Evolutionary conservation across 1,140 invertebrate genomes (phyloP).

Genomic region (Philopotamus ludificatus): DNA sequence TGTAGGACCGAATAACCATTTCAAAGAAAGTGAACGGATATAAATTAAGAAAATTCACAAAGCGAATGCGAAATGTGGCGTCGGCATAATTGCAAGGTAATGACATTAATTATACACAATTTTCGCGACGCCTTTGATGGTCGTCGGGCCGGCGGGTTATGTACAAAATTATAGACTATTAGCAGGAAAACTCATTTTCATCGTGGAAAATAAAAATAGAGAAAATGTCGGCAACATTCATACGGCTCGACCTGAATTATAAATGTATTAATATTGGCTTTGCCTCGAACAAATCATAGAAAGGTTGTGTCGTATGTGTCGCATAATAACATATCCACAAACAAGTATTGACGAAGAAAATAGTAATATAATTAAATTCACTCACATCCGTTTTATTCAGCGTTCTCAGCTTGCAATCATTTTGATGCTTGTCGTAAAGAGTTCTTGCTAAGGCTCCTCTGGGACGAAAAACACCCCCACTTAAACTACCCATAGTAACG

Average conservation of each 20-base stretch:
- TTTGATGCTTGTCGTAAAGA: constrained; percentile 67
- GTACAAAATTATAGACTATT: background rate
- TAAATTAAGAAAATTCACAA: constrained; percentile 3
- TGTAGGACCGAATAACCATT: no score
- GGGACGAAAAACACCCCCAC: constrained; percentile 50
- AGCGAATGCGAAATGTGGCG: background rate
- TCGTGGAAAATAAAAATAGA: no score
- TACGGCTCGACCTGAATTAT: no score
- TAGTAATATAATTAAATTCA: no score
- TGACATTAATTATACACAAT: background rate
- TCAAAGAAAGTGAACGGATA: background rate
- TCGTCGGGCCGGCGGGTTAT: background rate
- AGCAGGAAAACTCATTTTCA: no score
- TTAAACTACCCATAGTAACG: constrained; percentile 13
- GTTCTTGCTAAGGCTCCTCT: constrained; percentile 66
- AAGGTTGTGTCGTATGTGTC: no score
- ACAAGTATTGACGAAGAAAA: no score
- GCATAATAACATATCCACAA: no score
- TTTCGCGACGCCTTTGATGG: background rate
- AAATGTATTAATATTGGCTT: no score
- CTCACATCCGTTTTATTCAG: constrained; percentile 68
- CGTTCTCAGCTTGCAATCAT: constrained; percentile 62
- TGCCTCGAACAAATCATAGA: no score
- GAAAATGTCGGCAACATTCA: no score
- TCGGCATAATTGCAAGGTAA: background rate